These are phyloP conservation scores for Pyrocoelia pectoralis DNA, from an alignment of 2,888 invertebrate genomes.

Conservation along the genomic window DNA sequence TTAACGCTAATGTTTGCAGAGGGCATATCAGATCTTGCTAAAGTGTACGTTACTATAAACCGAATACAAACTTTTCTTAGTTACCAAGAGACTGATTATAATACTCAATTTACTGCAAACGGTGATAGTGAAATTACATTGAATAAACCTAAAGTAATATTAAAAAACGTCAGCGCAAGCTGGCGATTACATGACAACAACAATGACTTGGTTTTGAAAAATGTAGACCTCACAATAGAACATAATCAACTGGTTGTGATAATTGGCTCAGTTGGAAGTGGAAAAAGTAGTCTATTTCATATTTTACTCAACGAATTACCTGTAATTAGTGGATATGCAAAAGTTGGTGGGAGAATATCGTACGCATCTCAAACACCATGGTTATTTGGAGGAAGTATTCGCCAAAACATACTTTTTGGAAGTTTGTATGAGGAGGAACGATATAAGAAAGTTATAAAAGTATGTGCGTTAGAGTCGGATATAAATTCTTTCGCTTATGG, in stretches of 20 bases:
- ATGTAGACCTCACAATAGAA: constrained; percentile 45
- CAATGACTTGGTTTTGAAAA: constrained; percentile 40
- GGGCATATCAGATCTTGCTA: constrained; percentile 81
- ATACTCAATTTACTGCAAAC: neutral
- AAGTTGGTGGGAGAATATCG: constrained; percentile 67
- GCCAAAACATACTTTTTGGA: constrained; percentile 84
- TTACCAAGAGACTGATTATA: constrained; percentile 59
- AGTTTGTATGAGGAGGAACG: constrained; percentile 66
- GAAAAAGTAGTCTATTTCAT: constrained; percentile 74
- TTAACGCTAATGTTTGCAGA: constrained; percentile 95
- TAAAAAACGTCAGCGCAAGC: constrained; percentile 59
- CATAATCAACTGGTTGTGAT: constrained; percentile 61
- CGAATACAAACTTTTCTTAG: constrained; percentile 70
- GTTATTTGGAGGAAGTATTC: constrained; percentile 67
- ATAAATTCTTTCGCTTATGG: constrained; percentile 77
- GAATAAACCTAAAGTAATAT: constrained; percentile 61
- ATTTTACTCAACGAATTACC: constrained; percentile 77
- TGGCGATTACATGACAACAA: constrained; percentile 13
- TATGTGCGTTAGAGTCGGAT: constrained; percentile 71
- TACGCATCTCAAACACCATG: constrained; percentile 74
- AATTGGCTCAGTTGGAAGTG: constrained; percentile 72
- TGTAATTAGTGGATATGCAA: constrained; percentile 65
- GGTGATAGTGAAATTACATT: neutral
- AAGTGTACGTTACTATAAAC: constrained; percentile 77
- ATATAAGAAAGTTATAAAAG: constrained; percentile 69